These are phyloP conservation scores for Trematocara unimaculatum DNA, from an alignment of 2,113 vertebrate genomes.

Conservation along the genomic window DNA sequence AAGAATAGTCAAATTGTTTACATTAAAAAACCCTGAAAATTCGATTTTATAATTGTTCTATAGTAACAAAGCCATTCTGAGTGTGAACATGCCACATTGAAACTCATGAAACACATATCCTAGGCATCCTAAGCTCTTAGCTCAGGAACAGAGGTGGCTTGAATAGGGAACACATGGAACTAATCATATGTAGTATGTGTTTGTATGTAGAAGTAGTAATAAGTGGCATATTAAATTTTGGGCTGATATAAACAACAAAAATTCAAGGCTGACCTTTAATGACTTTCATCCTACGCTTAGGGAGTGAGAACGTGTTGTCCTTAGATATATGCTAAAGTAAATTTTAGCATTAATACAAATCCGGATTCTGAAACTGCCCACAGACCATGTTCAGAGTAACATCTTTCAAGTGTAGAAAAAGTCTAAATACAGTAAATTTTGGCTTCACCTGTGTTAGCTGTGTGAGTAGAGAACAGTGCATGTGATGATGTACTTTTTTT, in stretches of 20 bases:
- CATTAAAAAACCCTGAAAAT: not conserved
- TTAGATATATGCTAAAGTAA: not conserved
- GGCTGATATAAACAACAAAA: not conserved
- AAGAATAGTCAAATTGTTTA: not conserved
- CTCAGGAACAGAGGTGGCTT: not conserved
- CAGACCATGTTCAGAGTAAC: not conserved
- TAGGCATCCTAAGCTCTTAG: not conserved
- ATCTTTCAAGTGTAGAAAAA: not conserved
- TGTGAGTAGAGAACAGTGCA: not conserved
- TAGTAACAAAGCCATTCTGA: not conserved
- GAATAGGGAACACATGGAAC: fast-evolving
- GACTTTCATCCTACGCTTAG: not conserved
- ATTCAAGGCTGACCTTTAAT: not conserved
- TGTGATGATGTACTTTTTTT: not conserved
- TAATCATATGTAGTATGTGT: not conserved
- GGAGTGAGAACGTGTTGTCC: too few relatives aligned
- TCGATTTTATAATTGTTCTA: fast-evolving
- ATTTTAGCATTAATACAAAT: not conserved
- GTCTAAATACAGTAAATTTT: not conserved
- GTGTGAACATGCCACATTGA: not conserved
- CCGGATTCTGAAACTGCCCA: not conserved
- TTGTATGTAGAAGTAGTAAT: not conserved
- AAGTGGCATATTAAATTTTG: fast-evolving
- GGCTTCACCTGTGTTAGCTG: not conserved
- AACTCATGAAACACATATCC: not conserved